Base-by-base conservation (phyloP, 2,888 invertebrate species). In the Agrotis segetum region DNA sequence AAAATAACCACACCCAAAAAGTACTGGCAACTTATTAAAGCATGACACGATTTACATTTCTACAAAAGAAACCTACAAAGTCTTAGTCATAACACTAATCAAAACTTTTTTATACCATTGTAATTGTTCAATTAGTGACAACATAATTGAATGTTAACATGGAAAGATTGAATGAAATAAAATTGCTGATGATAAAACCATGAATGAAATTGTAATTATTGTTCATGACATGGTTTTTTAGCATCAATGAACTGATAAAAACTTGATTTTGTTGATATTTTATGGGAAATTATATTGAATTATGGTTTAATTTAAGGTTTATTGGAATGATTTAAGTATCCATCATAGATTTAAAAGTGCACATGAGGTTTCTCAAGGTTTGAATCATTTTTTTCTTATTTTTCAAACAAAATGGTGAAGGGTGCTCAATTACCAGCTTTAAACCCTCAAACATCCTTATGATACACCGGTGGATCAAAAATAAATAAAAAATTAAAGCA, bases 171-270 rank as follows among this genome's bases (percentile, higher is more conserved):
- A 69, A 52, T 59, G n/a, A 34, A 59, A 46, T 34, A 34, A 70
- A 59, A 40, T 3, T 2, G 24, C 24, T 44, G 1, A 19, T n/a
- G 47, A 55, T 14, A 21, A 29, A 21, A 34, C 21, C 19, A 55
- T 49, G n/a, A 50, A 72, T 56, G 21, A 56, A 58, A 44, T 58
- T 63, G 16, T 63, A 46, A 46, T 72, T 64, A 14, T 21, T 58
- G 72, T 56, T 72, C 63, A 72, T 58, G 50, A 63, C 50, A 63
- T 50, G n/a, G 6, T 46, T 63, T 46, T 46, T 21, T 21, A 34
- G 29, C 16, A 49, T 61, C 34, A 44, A 5, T 40, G 16, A n/a
- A 16, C 40, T 13, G 59, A 40, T 17, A 47, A 49, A 49, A 55
- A 60, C n/a, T 11, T 29, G n/a, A 17, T 11, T 44, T 1, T 58